These are phyloP conservation scores for Zaprionus bogoriensis DNA, from an alignment of 2,888 invertebrate genomes.

Conservation along the genomic window DNA sequence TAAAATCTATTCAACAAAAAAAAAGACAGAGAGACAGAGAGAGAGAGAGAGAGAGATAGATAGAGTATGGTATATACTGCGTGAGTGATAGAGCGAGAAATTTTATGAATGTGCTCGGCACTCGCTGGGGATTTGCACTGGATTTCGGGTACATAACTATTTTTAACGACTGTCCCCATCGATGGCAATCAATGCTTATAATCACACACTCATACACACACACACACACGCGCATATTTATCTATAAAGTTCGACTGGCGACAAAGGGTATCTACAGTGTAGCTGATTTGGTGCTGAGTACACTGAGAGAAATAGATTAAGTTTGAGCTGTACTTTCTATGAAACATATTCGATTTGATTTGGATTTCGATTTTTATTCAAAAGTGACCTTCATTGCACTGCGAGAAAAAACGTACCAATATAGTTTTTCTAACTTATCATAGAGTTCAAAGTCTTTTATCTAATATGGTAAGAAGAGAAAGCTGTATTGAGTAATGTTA, in stretches of 20 bases:
- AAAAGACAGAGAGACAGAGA: no score
- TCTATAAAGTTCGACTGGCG: slow-evolving; percentile 17
- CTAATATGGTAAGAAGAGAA: no score
- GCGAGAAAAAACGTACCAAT: no score
- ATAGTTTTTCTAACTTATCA: no score
- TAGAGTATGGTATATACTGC: neutral
- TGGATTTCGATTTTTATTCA: no score
- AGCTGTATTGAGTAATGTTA: no score
- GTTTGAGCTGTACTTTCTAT: no score
- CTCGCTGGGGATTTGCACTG: neutral
- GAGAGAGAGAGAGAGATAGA: neutral
- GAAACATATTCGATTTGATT: no score
- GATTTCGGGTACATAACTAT: slow-evolving; percentile 16
- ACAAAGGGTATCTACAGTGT: neutral
- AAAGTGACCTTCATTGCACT: no score
- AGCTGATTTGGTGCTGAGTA: no score
- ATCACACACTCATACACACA: slow-evolving; percentile 8
- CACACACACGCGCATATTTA: neutral
- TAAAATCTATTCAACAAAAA: neutral
- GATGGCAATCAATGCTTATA: slow-evolving; percentile 39
- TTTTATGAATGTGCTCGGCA: neutral
- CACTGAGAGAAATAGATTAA: no score
- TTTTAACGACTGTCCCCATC: slow-evolving; percentile 30
- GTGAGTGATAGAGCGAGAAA: neutral
- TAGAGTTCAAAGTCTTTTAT: no score